Evolutionary conservation across 2,888 invertebrate species (phyloP), one percentile per base, ranked within the genome.

Genomic region (Morpho deidamia): DNA sequence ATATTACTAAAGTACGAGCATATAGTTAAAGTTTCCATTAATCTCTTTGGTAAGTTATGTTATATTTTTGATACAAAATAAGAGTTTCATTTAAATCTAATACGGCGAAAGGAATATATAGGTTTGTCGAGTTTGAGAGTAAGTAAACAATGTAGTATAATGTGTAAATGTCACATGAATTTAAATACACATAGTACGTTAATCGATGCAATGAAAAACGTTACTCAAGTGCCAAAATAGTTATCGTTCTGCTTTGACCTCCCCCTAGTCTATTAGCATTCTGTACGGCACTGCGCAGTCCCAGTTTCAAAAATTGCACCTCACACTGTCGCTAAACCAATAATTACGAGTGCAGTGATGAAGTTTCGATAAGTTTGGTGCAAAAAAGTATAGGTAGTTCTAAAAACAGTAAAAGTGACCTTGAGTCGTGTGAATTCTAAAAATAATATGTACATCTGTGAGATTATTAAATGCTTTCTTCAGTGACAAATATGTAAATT

Each of bases 201-300:
- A 40, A 53, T 51, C 57, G 12, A 56, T 61, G 56, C 56, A 58
- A 62, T 43, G 48, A 52, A 65, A 43, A 56, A 53, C 60, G 62
- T 62, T 62, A 49, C 11, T 51, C 45, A 55, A 51, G 59, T 68
- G 65, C 67, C 68, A 77, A 82, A 79, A 79, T 75, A 70, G 63
- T 66, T 68, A 68, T 70, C 63, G 45, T 35, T 59, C 60, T 61
- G 66, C 81, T 82, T 83, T 83, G 84, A 83, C 83, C 84, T 77
- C 72, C 65, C 71, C 63, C 33, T 56, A 62, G 60, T 41, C 70
- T 72, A 77, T 76, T 76, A 75, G 63, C 67, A 76, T 76, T 72
- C 70, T 61, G 47, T 64, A 64, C 69, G 64, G 67, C 63, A 66
- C 49, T 72, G 73, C 71, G 74, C 72, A 76, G 70, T 74, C 67